phyloP scores from a whole-genome alignment of 1,140 invertebrate species.

The Leguminivora glycinivorella region DNA sequence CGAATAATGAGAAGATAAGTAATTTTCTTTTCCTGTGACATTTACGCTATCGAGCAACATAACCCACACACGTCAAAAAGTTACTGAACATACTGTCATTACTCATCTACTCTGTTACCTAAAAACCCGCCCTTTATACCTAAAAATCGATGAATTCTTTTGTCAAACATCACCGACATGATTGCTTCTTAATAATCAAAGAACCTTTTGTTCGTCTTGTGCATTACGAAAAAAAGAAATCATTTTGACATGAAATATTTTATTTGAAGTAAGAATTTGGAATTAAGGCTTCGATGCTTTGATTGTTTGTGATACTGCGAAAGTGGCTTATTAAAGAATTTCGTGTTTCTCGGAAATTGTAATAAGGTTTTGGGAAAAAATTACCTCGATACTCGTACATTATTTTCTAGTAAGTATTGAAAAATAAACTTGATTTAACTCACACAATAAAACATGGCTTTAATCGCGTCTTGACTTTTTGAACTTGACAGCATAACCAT shows the following conservation, averaged over 20 bases:
- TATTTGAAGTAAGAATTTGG: conserved; percentile 18
- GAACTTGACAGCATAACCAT: too few relatives aligned
- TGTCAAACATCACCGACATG: conserved; percentile 24
- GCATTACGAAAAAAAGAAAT: not conserved
- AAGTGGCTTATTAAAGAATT: conserved; percentile 1
- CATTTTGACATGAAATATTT: conserved; percentile 4
- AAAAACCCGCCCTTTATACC: not conserved
- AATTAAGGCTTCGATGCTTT: not conserved
- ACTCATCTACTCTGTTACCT: not conserved
- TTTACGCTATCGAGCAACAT: too few relatives aligned
- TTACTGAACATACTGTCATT: too few relatives aligned
- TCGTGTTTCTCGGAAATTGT: not conserved
- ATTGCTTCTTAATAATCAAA: conserved; percentile 22
- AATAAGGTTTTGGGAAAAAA: too few relatives aligned
- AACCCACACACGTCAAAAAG: too few relatives aligned
- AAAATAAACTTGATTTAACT: too few relatives aligned
- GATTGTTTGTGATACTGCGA: conserved; percentile 9
- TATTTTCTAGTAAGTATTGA: too few relatives aligned
- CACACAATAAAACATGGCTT: too few relatives aligned
- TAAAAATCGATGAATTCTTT: conserved; percentile 15
- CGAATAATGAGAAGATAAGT: too few relatives aligned
- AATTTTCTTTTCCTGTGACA: too few relatives aligned
- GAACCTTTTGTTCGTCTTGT: not conserved
- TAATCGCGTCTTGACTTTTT: too few relatives aligned
- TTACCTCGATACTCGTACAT: too few relatives aligned